These are phyloP conservation scores for Matsumurasca onukii DNA, from an alignment of 1,140 invertebrate genomes.

Conservation along the genomic window DNA sequence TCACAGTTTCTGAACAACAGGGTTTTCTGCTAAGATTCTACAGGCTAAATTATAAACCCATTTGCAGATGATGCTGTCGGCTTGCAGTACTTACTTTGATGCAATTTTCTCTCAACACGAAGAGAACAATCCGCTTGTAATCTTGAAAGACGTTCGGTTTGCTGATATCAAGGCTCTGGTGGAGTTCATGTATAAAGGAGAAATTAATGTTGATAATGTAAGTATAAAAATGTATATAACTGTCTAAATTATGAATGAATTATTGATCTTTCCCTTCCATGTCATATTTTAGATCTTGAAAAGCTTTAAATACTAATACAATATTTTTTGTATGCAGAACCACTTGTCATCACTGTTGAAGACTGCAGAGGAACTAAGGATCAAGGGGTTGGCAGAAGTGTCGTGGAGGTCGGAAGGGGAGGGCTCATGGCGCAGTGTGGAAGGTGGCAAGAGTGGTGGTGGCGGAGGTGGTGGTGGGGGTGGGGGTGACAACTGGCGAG, in stretches of 20 bases:
- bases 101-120: slow-evolving; percentile 85
- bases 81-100: slow-evolving; percentile 88
- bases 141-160: slow-evolving; percentile 83
- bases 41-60: no score
- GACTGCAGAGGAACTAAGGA: slow-evolving; percentile 87
- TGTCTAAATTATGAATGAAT: neutral
- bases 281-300: slow-evolving; percentile 15
- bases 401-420: slow-evolving; percentile 61
- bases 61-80: slow-evolving; percentile 63
- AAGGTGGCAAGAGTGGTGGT: slow-evolving; percentile 11
- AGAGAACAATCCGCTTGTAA: slow-evolving; percentile 81
- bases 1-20: no score
- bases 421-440: slow-evolving; percentile 40
- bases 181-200: slow-evolving; percentile 94
- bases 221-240: slow-evolving; percentile 50
- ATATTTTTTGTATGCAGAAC: slow-evolving; percentile 56
- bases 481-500: neutral
- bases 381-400: slow-evolving; percentile 88
- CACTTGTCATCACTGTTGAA: slow-evolving; percentile 82
- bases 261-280: slow-evolving; percentile 11
- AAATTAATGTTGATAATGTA: slow-evolving; percentile 93
- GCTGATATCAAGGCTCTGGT: slow-evolving; percentile 82
- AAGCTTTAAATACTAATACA: neutral
- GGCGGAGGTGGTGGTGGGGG: neutral
- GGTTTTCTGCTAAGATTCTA: no score